Conservation (phyloP, 2,797 vertebrate species). For the Simalia tracyae region DNA sequence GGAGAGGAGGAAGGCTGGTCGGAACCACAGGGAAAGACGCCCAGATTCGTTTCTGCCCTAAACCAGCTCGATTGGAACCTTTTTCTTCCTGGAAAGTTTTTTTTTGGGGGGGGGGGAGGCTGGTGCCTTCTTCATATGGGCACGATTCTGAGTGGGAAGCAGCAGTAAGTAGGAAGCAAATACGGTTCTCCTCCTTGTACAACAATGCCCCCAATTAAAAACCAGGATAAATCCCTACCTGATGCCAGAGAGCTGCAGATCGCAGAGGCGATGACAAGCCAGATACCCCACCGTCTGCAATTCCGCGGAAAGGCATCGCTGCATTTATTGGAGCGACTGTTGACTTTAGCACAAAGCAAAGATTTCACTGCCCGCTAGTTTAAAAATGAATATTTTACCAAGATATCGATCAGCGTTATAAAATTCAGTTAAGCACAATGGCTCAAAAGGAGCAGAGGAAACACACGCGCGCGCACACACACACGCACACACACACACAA, state of each 20-base stretch:
- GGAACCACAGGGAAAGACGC: too few species aligned
- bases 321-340: constrained; percentile 98
- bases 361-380: constrained; percentile 98
- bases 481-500: constrained; percentile 83
- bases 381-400: constrained; percentile 98
- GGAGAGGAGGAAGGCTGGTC: not conserved
- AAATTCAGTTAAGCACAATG: constrained; percentile 95
- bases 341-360: constrained; percentile 99
- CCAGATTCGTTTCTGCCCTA: too few species aligned
- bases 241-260: constrained; percentile 67
- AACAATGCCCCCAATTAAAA: constrained; percentile 4
- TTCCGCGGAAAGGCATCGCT: constrained; percentile 79
- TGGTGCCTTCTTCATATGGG: not conserved
- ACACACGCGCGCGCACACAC: constrained; percentile 84
- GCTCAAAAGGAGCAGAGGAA: constrained; percentile 72
- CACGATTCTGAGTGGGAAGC: not conserved
- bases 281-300: constrained; percentile 78
- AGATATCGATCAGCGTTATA: constrained; percentile 99
- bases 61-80: too few species aligned
- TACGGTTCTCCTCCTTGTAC: too few species aligned
- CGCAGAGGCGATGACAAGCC: constrained; percentile 73
- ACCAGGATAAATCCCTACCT: constrained; percentile 74
- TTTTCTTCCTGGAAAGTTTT: not conserved
- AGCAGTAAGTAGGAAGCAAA: not conserved
- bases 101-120: not conserved